A percentile compares a stretch with the other conserved stretches of the same genome.
These are phyloP conservation scores for Rosalia funebris DNA, from an alignment of 2,888 invertebrate species.

Conservation along the genomic window DNA sequence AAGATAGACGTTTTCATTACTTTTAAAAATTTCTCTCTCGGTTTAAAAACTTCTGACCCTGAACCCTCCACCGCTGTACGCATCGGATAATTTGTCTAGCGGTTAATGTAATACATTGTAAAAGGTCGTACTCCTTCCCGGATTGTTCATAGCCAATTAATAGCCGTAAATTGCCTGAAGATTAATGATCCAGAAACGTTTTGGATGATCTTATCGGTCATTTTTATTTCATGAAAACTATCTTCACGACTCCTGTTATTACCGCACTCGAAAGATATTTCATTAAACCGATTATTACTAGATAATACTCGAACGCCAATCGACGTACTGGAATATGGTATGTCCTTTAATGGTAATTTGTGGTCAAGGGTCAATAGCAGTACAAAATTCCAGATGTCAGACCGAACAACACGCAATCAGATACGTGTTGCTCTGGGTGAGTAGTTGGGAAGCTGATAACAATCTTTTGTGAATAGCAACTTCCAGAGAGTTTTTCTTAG, in stretches of 20 bases:
- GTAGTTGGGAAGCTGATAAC: not conserved
- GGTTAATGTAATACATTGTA: slow-evolving; percentile 42
- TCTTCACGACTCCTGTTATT: slow-evolving; percentile 37
- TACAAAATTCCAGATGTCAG: slow-evolving; percentile 22
- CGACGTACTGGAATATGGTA: slow-evolving; percentile 15
- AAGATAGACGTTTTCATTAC: no score
- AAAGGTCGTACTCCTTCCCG: slow-evolving; percentile 42
- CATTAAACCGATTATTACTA: slow-evolving; percentile 24
- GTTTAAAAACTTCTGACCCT: no score
- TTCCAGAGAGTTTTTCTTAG: no score
- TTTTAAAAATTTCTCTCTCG: no score
- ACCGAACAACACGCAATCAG: slow-evolving; percentile 14
- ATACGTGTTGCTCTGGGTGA: not conserved
- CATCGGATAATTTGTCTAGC: slow-evolving; percentile 33
- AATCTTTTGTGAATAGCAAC: no score
- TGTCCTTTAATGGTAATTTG: slow-evolving; percentile 13
- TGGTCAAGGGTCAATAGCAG: slow-evolving; percentile 26
- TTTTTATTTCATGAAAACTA: slow-evolving; percentile 25
- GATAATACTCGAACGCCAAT: slow-evolving; percentile 17
- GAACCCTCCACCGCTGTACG: slow-evolving; percentile 6
- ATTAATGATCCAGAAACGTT: slow-evolving; percentile 36
- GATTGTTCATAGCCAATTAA: slow-evolving; percentile 45
- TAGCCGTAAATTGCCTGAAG: slow-evolving; percentile 34
- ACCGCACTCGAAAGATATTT: slow-evolving; percentile 7
- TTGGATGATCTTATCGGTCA: slow-evolving; percentile 29